Evolutionary conservation across 1,140 invertebrate species (phyloP).

Genomic region (Holcopasites calliopsidis): DNA sequence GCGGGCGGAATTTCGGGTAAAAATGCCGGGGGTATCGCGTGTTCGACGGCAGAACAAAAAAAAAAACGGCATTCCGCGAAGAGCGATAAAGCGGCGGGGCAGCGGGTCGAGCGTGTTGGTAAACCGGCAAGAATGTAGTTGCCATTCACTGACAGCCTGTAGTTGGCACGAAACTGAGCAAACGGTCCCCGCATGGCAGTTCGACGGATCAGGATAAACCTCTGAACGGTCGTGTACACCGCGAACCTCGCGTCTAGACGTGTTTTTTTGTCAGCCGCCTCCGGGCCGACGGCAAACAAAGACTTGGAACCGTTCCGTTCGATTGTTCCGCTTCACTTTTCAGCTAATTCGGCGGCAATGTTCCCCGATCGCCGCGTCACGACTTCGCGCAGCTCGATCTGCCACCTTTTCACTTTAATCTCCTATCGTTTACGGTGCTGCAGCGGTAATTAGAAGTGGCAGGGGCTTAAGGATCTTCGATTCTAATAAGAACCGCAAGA

Average conservation of each 20-base stretch:
- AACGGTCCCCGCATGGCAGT: conserved; percentile 18
- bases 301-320: conserved; percentile 54
- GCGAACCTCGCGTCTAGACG: conserved; percentile 60
- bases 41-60: conserved; percentile 6
- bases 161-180: conserved; percentile 45
- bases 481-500: too few species aligned
- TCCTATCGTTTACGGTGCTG: not conserved
- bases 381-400: not conserved
- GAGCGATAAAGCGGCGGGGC: conserved; percentile 39
- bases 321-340: conserved; percentile 53
- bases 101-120: conserved; percentile 30
- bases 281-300: conserved; percentile 48
- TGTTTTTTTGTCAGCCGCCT: conserved; percentile 55
- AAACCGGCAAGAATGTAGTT: conserved; percentile 46
- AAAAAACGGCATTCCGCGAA: conserved; percentile 31
- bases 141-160: conserved; percentile 22
- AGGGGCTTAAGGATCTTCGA: too few species aligned
- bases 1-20: conserved; percentile 6
- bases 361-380: conserved; percentile 19
- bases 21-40: conserved; percentile 22
- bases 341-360: conserved; percentile 47
- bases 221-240: conserved; percentile 40
- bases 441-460: too few species aligned
- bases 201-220: conserved; percentile 49
- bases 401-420: not conserved